Evolutionary conservation across 2,888 invertebrate species (phyloP), one percentile per base, ranked within the genome.

Genomic region (Sturmia bella): DNA sequence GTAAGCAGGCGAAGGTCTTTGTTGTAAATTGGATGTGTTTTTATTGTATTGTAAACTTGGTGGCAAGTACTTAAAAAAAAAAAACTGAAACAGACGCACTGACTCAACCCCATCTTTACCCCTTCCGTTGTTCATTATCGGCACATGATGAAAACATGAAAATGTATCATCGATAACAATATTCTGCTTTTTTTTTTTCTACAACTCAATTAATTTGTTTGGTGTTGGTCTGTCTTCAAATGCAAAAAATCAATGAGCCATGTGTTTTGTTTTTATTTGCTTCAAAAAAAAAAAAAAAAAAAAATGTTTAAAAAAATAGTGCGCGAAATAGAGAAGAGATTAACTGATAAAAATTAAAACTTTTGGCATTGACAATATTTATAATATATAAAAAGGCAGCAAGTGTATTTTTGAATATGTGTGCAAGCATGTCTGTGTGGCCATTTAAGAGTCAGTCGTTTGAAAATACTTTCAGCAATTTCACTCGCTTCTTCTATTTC

Each of bases 171-270:
- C 27, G 66, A 75, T 70, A 50, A 70, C 6, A 59, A 45, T 37
- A 37, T 54, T 66, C 4, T 19, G 24, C 19, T 50, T 69, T 45
- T n/a, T 56, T 57, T 74, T 39, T 48, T 32, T 32, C 50, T 64
- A 70, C 64, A 77, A 78, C 78, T 66, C 82, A 74, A 78, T 70
- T 82, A 74, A n/a, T 41, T 74, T 78, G 12, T 39, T 77, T 54
- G 63, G 61, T 68, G 45, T 5, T 9, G 32, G 43, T 48, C 12
- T 57, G 45, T 7, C 9, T 50, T 57, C 2, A 9, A 56, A 64
- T 17, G 24, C 21, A 45, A 57, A 59, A 50, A 82, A 52, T 82
- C 78, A 72, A 45, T 45, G 17, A 17, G 45, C 45, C 45, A 80
- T 82, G 82, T 43, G 19, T 72, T 72, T 68, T 80, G 27, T 32